A percentile compares a stretch with the other conserved stretches of the same genome.
These are phyloP conservation scores for Drosophila mettleri DNA, from an alignment of 2,888 invertebrate genomes.

Conservation along the genomic window DNA sequence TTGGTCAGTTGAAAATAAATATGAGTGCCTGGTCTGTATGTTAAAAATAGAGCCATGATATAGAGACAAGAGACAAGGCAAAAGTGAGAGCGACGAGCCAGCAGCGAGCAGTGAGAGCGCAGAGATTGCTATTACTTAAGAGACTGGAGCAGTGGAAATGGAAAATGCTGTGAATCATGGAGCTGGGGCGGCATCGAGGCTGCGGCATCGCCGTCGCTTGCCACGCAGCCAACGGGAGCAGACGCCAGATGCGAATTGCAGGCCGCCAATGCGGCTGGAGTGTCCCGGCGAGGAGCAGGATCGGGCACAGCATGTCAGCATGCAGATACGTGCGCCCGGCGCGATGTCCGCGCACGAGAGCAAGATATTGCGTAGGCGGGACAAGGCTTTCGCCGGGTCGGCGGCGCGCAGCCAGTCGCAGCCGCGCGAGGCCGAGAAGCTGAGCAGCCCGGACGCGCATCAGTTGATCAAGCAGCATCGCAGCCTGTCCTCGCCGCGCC, in stretches of 20 bases:
- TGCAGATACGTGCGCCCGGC: slow-evolving; percentile 82
- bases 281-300: slow-evolving; percentile 67
- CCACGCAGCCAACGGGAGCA: slow-evolving; percentile 87
- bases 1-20: slow-evolving; percentile 43
- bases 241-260: slow-evolving; percentile 85
- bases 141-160: slow-evolving; percentile 41
- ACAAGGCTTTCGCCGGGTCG: slow-evolving; percentile 81
- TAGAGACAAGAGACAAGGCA: not conserved
- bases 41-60: slow-evolving; percentile 60
- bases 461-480: slow-evolving; percentile 82
- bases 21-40: slow-evolving; percentile 42
- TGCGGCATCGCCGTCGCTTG: slow-evolving; percentile 87
- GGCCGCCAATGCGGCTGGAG: slow-evolving; percentile 15
- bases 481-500: slow-evolving; percentile 84
- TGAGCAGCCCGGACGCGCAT: slow-evolving; percentile 80
- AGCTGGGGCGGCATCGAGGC: slow-evolving; percentile 81
- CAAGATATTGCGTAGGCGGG: slow-evolving; percentile 83
- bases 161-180: slow-evolving; percentile 59
- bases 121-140: slow-evolving; percentile 10
- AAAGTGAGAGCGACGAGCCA: slow-evolving; percentile 3
- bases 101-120: slow-evolving; percentile 20
- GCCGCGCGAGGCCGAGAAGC: slow-evolving; percentile 81
- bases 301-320: slow-evolving; percentile 70
- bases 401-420: slow-evolving; percentile 85
- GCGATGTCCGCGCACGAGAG: slow-evolving; percentile 83